Percentiles rank a stretch among this genome's conserved stretches.
Evolutionary conservation across 2,113 vertebrate genomes (phyloP).

Genomic region (Marcusenius ussheri): DNA sequence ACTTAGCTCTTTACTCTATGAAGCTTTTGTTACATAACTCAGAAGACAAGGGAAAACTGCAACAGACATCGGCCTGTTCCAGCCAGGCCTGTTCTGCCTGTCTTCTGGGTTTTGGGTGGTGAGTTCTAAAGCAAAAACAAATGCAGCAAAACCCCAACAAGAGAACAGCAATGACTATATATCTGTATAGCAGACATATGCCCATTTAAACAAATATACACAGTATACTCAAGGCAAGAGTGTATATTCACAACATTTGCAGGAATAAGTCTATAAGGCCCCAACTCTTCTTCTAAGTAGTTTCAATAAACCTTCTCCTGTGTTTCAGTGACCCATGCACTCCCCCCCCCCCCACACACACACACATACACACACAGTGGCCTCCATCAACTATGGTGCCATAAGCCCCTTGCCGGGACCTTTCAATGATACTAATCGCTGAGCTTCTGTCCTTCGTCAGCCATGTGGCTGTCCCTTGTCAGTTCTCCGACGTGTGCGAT

Average conservation of each 20-base stretch:
- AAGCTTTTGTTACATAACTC: background rate
- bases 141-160: background rate
- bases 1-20: constrained; percentile 33
- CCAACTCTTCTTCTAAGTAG: background rate
- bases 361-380: background rate
- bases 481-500: background rate
- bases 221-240: background rate
- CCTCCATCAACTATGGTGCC: background rate
- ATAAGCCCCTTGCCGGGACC: background rate
- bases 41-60: background rate
- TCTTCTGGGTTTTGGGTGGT: background rate
- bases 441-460: background rate
- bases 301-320: background rate
- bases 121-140: background rate
- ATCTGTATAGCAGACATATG: background rate
- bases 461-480: background rate
- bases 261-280: background rate
- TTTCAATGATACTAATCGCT: background rate
- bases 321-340: background rate
- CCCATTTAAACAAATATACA: background rate
- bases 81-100: background rate
- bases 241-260: background rate
- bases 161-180: background rate
- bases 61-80: background rate
- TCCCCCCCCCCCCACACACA: background rate